Evolutionary conservation across 2,888 invertebrate genomes (phyloP).

Genomic region (Ormyrus labotus): DNA sequence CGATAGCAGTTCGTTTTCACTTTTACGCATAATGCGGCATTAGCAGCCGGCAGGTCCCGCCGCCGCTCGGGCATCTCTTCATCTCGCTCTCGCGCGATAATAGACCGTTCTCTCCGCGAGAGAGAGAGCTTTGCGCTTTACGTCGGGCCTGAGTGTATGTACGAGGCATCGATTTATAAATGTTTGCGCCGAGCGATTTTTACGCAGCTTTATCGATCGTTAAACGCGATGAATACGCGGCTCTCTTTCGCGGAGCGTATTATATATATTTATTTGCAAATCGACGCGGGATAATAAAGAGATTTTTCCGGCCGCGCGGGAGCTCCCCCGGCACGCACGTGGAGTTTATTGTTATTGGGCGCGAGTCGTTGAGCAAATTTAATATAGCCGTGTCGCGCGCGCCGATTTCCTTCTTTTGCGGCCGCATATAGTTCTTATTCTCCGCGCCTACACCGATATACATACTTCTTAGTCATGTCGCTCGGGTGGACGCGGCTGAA

Average conservation of each 20-base stretch:
- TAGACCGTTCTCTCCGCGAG: too few species aligned
- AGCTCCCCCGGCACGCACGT: not conserved
- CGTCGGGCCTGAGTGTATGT: not conserved
- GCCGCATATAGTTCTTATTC: too few species aligned
- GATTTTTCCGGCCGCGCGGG: not conserved
- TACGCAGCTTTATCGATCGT: constrained; percentile 9
- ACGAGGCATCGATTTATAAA: constrained; percentile 4
- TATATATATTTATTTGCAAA: not conserved
- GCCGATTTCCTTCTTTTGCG: too few species aligned
- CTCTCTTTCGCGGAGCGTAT: not conserved
- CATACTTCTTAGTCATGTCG: too few species aligned
- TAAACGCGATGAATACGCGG: constrained; percentile 12
- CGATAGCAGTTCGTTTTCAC: too few species aligned
- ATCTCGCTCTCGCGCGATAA: too few species aligned
- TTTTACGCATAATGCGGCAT: too few species aligned
- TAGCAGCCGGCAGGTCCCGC: too few species aligned
- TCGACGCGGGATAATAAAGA: constrained; percentile 16
- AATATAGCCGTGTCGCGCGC: not conserved
- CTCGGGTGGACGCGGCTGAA: too few species aligned
- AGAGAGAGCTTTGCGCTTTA: not conserved
- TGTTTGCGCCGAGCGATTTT: not conserved
- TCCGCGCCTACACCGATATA: too few species aligned
- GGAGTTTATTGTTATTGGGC: constrained; percentile 4
- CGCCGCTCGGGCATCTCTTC: too few species aligned
- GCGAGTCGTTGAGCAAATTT: not conserved